Conservation (phyloP, 1,140 invertebrate species). For the Coenobita brevimanus region DNA sequence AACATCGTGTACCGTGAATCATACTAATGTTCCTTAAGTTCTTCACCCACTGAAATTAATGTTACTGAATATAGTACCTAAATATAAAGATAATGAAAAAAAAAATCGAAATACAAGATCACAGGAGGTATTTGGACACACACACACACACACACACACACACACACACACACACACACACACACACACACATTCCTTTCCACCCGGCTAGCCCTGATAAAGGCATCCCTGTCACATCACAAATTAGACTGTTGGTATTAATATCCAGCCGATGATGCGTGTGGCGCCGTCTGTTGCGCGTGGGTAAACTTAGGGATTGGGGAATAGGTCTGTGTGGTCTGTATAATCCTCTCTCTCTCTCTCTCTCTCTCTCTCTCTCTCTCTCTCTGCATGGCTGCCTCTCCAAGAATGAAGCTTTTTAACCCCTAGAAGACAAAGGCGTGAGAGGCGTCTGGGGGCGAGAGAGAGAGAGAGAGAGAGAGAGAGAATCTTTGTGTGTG, state of each 20-base stretch:
- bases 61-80: neutral
- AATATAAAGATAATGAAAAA: neutral
- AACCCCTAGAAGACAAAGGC: neutral
- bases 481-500: too few species aligned
- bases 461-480: too few species aligned
- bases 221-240: neutral
- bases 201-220: neutral
- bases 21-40: neutral
- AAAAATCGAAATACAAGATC: neutral
- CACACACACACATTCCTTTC: slow-evolving; percentile 14
- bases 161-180: slow-evolving; percentile 23
- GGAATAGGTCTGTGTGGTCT: neutral
- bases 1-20: neutral
- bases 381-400: too few species aligned
- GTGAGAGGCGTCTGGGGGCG: too few species aligned
- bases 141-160: slow-evolving; percentile 9
- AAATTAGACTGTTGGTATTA: neutral
- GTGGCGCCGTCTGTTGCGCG: neutral
- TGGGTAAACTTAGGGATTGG: neutral
- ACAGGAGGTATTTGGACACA: neutral
- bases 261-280: neutral
- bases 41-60: neutral
- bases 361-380: slow-evolving; percentile 12
- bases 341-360: slow-evolving; percentile 13
- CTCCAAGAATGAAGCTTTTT: too few species aligned